Percentiles rank a stretch among this genome's conserved stretches.
Evolutionary conservation across 2,797 vertebrate genomes (phyloP).

Genomic region (Sebastes reedi): DNA sequence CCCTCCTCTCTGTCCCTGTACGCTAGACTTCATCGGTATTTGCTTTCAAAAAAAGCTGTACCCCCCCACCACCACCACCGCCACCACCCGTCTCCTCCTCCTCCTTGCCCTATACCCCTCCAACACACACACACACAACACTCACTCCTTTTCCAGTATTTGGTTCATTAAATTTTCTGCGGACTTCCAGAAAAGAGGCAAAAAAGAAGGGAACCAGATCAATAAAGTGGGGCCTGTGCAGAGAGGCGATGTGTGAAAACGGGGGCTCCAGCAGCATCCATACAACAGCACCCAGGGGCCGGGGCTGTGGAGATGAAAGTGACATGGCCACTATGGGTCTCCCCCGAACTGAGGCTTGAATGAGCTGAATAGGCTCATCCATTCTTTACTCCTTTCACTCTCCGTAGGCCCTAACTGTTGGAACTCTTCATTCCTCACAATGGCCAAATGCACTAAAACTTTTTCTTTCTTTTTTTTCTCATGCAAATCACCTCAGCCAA

Average conservation of each 20-base stretch:
- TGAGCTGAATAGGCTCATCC: slow-evolving; percentile 93
- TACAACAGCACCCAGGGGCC: slow-evolving; percentile 43
- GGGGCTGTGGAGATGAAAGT: slow-evolving; percentile 91
- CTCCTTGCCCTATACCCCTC: slow-evolving; percentile 33
- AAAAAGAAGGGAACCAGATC: slow-evolving; percentile 73
- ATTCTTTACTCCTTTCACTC: slow-evolving; percentile 90
- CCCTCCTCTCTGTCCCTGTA: slow-evolving; percentile 69
- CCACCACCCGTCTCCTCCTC: not conserved
- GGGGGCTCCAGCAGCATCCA: slow-evolving; percentile 32
- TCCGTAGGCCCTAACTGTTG: slow-evolving; percentile 89
- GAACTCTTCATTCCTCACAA: slow-evolving; percentile 96
- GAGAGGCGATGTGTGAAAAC: slow-evolving; percentile 85
- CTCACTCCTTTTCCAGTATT: slow-evolving; percentile 82
- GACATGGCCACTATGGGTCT: slow-evolving; percentile 89
- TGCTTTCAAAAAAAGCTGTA: slow-evolving; percentile 75
- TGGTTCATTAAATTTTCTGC: slow-evolving; percentile 92
- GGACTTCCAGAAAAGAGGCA: slow-evolving; percentile 86
- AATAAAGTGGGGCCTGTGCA: slow-evolving; percentile 84
- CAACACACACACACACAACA: slow-evolving; percentile 22
- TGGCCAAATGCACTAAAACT: slow-evolving; percentile 94
- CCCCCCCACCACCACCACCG: slow-evolving; percentile 10
- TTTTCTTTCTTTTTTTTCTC: slow-evolving; percentile 85
- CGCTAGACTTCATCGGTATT: slow-evolving; percentile 81
- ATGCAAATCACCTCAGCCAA: slow-evolving; percentile 91
- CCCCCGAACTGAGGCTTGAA: slow-evolving; percentile 82